Percentiles rank a stretch among this genome's conserved stretches.
Evolutionary conservation across 2,113 vertebrate species (phyloP).

Genomic region (Oreochromis niloticus): DNA sequence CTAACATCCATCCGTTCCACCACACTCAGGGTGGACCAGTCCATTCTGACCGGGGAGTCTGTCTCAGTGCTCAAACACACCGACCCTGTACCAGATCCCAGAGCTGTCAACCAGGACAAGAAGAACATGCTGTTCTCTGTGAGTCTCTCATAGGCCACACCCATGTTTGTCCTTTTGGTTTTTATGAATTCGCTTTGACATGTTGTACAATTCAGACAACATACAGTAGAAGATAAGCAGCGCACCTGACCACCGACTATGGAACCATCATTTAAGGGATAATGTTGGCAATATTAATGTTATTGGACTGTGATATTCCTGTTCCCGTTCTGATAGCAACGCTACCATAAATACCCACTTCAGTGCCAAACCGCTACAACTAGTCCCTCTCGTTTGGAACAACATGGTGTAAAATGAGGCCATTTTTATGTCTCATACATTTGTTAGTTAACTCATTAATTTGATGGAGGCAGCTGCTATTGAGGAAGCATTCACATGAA

Average conservation of each 20-base stretch:
- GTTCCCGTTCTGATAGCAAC: background rate
- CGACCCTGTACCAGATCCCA: conserved; percentile 75
- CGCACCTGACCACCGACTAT: background rate
- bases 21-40: conserved; percentile 89
- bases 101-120: conserved; percentile 79
- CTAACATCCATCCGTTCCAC: conserved; percentile 87
- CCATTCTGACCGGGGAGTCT: conserved; percentile 85
- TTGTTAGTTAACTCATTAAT: background rate
- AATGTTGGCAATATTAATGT: background rate
- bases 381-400: background rate
- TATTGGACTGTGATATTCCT: background rate
- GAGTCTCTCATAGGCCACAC: conserved; percentile 17
- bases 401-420: background rate
- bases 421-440: background rate
- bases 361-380: background rate
- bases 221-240: background rate
- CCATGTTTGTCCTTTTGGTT: background rate
- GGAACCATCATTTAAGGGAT: background rate
- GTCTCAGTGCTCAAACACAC: conserved; percentile 78
- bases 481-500: background rate
- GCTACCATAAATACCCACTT: background rate
- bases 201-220: background rate
- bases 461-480: background rate
- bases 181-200: background rate
- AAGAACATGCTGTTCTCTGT: conserved; percentile 81